Base-by-base conservation (phyloP, 2,113 vertebrate species). In the Platanista minor region DNA sequence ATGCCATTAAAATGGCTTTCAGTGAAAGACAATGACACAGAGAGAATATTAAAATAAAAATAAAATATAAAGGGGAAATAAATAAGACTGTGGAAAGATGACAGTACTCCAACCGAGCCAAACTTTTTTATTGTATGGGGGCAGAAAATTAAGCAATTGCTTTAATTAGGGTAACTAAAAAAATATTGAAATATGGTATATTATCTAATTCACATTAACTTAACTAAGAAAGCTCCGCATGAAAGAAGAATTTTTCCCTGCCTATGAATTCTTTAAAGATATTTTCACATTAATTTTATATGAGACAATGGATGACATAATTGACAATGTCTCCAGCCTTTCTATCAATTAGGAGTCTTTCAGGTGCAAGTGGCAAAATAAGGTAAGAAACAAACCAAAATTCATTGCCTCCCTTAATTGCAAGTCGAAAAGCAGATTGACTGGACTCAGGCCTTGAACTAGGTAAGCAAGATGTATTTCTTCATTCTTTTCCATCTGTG, bases 141-240 rank as follows among this genome's bases (percentile, higher is more conserved):
- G 14, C 1, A 41, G 18, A 64, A 57, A 85, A 66, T 84, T 92
- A 87, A 90, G 9, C 83, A 66, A 84, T 87, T 27, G 8, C 57
- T 90, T 96, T 90, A 95, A 92, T 94, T 96, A 87, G 75, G 13
- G 2, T 29, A 95, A 83, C 23, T n/a, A 78, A 96, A 72, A 87
- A 89, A 67, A 52, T 17, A 86, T 15, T 87, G 49, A 80, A 97
- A 80, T 94, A 52, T 33, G 36, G 2, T 52, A 7, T 41, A 62
- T 57, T 71, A 82, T 39, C 7, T 94, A 71, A 52, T 36, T 94
- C 72, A 77, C n/a, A 61, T 86, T 82, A 89, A 46, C 27, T 88
- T 85, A 92, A 64, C 69, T n/a, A 80, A 94, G 23, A 87, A 84
- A 81, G 39, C 20, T 81, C 66, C 49, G 46, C 0, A 17, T n/a